Evolutionary conservation across 2,888 invertebrate genomes (phyloP).

Genomic region (Perizoma affinitatum): DNA sequence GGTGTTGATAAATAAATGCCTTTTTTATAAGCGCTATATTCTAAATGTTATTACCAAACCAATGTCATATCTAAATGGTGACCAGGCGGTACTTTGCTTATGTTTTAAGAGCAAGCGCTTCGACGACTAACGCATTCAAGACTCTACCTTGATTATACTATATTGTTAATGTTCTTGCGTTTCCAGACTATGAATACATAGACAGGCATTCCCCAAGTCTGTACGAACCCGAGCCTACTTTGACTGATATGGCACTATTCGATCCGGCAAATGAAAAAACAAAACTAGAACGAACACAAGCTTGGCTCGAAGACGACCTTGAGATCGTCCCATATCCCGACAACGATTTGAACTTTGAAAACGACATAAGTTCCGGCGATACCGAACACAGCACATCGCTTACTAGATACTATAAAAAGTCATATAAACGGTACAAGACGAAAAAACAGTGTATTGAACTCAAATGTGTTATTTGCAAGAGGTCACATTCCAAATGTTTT

Average conservation of each 20-base stretch:
- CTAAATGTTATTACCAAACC: no score
- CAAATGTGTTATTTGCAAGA: constrained; percentile 33
- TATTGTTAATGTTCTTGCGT: neutral
- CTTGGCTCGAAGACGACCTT: constrained; percentile 58
- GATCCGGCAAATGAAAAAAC: constrained; percentile 35
- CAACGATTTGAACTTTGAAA: constrained; percentile 38
- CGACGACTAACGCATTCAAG: no score
- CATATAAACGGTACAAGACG: constrained; percentile 39
- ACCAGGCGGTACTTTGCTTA: no score
- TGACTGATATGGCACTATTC: constrained; percentile 16
- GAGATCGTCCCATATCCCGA: constrained; percentile 44
- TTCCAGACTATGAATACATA: constrained; percentile 44
- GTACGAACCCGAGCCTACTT: constrained; percentile 20
- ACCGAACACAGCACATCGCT: constrained; percentile 44
- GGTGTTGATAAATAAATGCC: no score
- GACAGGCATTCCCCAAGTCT: constrained; percentile 41
- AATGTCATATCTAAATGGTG: no score
- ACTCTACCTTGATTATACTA: no score
- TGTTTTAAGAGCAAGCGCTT: no score
- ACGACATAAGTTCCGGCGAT: constrained; percentile 44
- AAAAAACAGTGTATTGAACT: constrained; percentile 26
- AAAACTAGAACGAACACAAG: constrained; percentile 54
- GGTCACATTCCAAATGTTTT: constrained; percentile 33
- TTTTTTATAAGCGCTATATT: no score
- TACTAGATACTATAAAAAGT: constrained; percentile 42